Percentiles rank a stretch among this genome's conserved stretches.
phyloP scores from a whole-genome alignment of 2,888 invertebrate genomes.

The Eristalinus sepulchralis region DNA sequence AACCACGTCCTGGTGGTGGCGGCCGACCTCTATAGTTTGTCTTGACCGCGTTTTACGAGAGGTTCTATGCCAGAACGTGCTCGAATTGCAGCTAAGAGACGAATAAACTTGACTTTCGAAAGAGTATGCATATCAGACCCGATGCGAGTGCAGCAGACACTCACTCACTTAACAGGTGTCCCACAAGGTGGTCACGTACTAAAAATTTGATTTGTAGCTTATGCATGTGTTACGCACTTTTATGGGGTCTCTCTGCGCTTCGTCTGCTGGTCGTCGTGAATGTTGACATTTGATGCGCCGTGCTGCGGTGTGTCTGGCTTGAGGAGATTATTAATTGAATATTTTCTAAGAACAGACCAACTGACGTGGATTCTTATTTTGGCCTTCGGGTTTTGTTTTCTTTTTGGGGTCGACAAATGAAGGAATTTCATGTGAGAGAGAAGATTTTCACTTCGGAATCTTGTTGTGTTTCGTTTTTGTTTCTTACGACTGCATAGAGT shows the following conservation, averaged over 20 bases:
- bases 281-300: not conserved
- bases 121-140: not conserved
- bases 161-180: slow-evolving; percentile 52
- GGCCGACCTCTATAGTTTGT: slow-evolving; percentile 35
- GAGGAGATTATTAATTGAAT: not conserved
- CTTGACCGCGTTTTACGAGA: slow-evolving; percentile 58
- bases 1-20: slow-evolving; percentile 39
- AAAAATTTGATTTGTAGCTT: slow-evolving; percentile 48
- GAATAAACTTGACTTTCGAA: slow-evolving; percentile 47
- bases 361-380: not conserved
- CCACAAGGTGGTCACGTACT: slow-evolving; percentile 64
- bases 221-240: slow-evolving; percentile 46
- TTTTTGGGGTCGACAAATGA: slow-evolving; percentile 13
- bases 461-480: not conserved
- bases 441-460: not conserved
- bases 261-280: not conserved
- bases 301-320: not conserved
- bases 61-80: slow-evolving; percentile 57
- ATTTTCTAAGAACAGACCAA: not conserved
- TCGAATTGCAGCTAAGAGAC: not conserved
- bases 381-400: not conserved
- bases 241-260: not conserved
- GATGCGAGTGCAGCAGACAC: not conserved
- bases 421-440: not conserved
- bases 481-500: not conserved